Percentiles rank a stretch among this genome's conserved stretches.
These are phyloP conservation scores for Lacanobia oleracea DNA, from an alignment of 2,888 invertebrate genomes.

Conservation along the genomic window DNA sequence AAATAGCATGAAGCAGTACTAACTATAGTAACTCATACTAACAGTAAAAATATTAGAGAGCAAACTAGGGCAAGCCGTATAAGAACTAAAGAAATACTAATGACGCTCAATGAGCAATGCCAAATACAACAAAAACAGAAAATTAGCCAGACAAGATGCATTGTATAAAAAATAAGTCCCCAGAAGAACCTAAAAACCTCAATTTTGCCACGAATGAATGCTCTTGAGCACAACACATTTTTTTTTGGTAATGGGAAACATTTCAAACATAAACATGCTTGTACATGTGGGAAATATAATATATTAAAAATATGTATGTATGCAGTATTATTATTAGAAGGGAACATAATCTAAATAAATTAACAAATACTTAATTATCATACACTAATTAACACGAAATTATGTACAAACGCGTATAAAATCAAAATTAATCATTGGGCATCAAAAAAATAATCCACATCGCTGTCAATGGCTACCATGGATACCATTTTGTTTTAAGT, in stretches of 20 bases:
- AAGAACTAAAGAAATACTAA: not conserved
- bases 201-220: not conserved
- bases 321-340: no score
- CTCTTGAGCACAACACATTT: constrained; percentile 3
- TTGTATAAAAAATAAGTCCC: not conserved
- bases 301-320: no score
- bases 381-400: no score
- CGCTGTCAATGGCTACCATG: no score
- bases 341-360: no score
- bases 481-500: no score
- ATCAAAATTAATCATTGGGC: no score
- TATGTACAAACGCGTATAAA: no score
- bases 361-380: no score
- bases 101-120: not conserved
- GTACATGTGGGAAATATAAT: not conserved
- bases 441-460: no score
- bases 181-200: not conserved
- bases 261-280: not conserved
- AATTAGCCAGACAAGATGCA: not conserved
- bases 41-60: not conserved
- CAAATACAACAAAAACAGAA: not conserved
- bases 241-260: constrained; percentile 2
- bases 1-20: not conserved
- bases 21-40: not conserved
- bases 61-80: not conserved